Evolutionary conservation across 1,140 invertebrate species (phyloP).

Genomic region (Formica selysi): DNA sequence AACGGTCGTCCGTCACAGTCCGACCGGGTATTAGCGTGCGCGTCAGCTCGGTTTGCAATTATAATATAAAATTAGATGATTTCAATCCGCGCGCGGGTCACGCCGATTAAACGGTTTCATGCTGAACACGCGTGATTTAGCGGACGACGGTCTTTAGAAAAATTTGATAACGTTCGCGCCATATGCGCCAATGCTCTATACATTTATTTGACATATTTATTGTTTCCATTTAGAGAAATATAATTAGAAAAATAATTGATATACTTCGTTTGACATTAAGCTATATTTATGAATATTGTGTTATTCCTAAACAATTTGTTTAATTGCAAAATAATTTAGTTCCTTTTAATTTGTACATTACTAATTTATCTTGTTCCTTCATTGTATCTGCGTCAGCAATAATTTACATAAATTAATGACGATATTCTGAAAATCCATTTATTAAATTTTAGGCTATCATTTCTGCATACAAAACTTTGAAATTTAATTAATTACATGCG

Average conservation of each 20-base stretch:
- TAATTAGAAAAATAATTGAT: neutral
- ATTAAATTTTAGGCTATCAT: neutral
- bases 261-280: neutral
- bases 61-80: slow-evolving; percentile 62
- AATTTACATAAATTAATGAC: slow-evolving; percentile 27
- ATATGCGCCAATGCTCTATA: neutral
- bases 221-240: neutral
- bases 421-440: slow-evolving; percentile 9
- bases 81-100: neutral
- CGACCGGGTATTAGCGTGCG: slow-evolving; percentile 16
- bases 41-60: slow-evolving; percentile 58
- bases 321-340: neutral
- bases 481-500: neutral
- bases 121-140: slow-evolving; percentile 25
- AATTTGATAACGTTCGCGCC: slow-evolving; percentile 3
- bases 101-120: slow-evolving; percentile 35
- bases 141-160: neutral
- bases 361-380: neutral
- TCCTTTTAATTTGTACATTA: neutral
- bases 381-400: neutral
- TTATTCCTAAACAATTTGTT: slow-evolving; percentile 11
- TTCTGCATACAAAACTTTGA: neutral
- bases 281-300: neutral
- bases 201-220: neutral
- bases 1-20: slow-evolving; percentile 38